Conservation (phyloP, 2,797 vertebrate genomes). For the Myiotriccus ornatus region DNA sequence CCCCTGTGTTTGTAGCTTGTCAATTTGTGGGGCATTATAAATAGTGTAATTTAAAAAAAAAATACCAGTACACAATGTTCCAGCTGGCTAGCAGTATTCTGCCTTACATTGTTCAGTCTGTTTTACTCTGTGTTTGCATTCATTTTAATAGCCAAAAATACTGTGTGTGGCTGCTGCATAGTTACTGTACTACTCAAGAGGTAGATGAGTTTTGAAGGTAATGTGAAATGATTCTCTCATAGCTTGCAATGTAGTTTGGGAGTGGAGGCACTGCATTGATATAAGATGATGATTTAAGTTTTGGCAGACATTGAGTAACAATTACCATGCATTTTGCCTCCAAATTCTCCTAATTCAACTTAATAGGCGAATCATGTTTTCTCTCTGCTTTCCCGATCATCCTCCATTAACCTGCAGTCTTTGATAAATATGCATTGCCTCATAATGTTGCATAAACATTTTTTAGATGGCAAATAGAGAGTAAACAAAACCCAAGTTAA, state of each 20-base stretch:
- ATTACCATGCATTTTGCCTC: constrained; percentile 46
- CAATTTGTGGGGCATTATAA: neutral
- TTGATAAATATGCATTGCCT: constrained; percentile 33
- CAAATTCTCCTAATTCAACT: constrained; percentile 37
- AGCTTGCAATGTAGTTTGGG: neutral
- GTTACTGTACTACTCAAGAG: neutral
- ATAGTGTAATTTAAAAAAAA: neutral
- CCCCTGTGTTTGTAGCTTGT: neutral
- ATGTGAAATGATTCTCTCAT: neutral
- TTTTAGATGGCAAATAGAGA: constrained; percentile 49
- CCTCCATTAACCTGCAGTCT: constrained; percentile 52
- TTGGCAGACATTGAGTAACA: constrained; percentile 20
- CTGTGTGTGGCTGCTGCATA: neutral
- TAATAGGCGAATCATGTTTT: constrained; percentile 50
- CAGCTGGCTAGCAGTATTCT: neutral
- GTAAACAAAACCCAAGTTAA: constrained; percentile 45
- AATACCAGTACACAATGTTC: neutral
- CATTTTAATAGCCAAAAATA: neutral
- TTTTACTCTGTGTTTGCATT: neutral
- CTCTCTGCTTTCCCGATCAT: constrained; percentile 40
- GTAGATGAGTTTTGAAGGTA: constrained; percentile 1
- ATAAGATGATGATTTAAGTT: constrained; percentile 42
- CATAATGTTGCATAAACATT: constrained; percentile 63
- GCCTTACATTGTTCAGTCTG: neutral
- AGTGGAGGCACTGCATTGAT: neutral